Evolutionary conservation across 2,888 invertebrate species (phyloP), one percentile per base, ranked within the genome.

Genomic region (Seladonia tumulorum): DNA sequence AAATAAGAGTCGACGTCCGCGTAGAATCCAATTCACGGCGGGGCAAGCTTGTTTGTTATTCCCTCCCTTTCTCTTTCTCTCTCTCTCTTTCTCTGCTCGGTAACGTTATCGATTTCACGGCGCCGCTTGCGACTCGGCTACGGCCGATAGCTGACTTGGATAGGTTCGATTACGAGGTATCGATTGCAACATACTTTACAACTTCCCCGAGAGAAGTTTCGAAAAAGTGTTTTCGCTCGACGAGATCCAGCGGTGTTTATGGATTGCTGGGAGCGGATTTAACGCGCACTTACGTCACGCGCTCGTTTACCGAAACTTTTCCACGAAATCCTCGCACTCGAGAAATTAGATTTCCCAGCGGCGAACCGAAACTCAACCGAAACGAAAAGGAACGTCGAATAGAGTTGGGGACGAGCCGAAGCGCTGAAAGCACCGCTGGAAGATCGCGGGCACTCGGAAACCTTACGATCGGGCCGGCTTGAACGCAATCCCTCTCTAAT

Each of bases 91-190:
- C 75, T 81, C 78, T 66, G 79, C 45, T 63, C 39, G 80, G 57
- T 16, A 76, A 76, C 75, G 57, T 88, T 85, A 89, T 88, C 83
- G 83, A 89, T 82, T 85, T 81, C 88, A 75, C 75, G 76, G 45
- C 75, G 76, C 57, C 45, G 68, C 57, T 72, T 39, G 66, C 83
- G 66, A 82, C 72, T 60, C 78, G n/a, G 45, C 68, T 73, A 25
- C 18, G 35, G 66, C n/a, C 73, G 78, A 84, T 89, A 85, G 85
- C n/a, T 70, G 70, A 71, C 79, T 72, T 63, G 63, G 73, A 82
- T 78, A 78, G 77, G 8, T 83, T 83, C 74, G 86, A 86, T 89
- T 80, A 63, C 85, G 76, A 81, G 39, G 39, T 83, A 82, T 80
- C 75, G 83, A 72, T 90, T 87, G 83, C 86, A 73, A 85, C 84